These are phyloP conservation scores for Aphyosemion australe DNA, from an alignment of 2,113 vertebrate genomes.

Conservation along the genomic window DNA sequence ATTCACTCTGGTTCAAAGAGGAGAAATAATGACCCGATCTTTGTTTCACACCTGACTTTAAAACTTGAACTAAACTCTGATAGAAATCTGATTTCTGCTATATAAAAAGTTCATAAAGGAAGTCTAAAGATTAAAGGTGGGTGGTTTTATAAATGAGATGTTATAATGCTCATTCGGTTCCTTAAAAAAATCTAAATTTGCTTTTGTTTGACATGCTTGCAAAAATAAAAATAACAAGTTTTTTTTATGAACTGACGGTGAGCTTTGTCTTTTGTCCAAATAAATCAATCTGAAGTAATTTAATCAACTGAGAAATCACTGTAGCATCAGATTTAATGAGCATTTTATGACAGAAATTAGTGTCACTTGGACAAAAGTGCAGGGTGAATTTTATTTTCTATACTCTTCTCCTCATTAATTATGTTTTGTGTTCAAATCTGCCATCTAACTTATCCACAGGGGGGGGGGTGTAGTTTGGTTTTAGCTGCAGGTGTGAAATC, in stretches of 20 bases:
- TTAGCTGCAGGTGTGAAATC: neutral
- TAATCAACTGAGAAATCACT: neutral
- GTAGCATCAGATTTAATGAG: conserved; percentile 7
- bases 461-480: neutral
- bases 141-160: too few relatives aligned
- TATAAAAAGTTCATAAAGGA: neutral
- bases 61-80: neutral
- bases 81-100: neutral
- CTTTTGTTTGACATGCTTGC: neutral
- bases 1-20: neutral
- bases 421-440: neutral
- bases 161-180: too few relatives aligned
- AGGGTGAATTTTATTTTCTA: neutral
- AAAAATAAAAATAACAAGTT: too few relatives aligned
- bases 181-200: too few relatives aligned
- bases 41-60: neutral
- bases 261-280: neutral
- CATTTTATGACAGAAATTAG: conserved; percentile 12
- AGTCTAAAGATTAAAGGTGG: neutral
- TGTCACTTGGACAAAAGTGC: conserved; percentile 3
- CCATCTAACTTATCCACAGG: neutral
- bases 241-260: neutral
- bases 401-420: neutral
- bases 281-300: neutral
- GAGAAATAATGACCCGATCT: neutral